Evolutionary conservation across 1,140 invertebrate genomes (phyloP), one percentile per base, ranked within the genome.

Genomic region (Lanistes nyassanus): DNA sequence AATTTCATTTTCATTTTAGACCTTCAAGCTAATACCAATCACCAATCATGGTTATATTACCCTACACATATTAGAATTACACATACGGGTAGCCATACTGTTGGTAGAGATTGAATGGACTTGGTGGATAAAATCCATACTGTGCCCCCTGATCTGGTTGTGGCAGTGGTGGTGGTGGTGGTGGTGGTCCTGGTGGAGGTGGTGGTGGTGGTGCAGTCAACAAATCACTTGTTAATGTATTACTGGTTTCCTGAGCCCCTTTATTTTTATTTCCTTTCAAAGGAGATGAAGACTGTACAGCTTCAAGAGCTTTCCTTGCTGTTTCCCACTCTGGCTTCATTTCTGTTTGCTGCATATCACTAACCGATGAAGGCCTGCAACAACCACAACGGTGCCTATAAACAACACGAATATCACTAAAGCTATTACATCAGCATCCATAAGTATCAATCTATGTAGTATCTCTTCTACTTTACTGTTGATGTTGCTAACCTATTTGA

Each of bases 241-340:
- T 66, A 23, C 71, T 56, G 26, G 77, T 55, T 67, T 72, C 68
- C 37, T 67, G 71, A 31, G 55, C 68, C 34, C 65, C 65, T 62
- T 80, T 78, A 7, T 47, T 29, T 3, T n/a, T 65, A n/a, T 78
- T 78, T 31, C 76, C 76, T 42, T 67, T 69, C n/a, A 75, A 75
- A 29, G 69, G 64, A 51, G 67, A 75, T 64, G 71, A 69, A 19
- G 76, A 55, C 65, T 80, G 74, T 19, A 82, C 77, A 70, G 81
- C 80, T 66, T 85, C 82, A 21, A 85, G 74, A 0, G 82, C 82
- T 70, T 85, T 80, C 31, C 83, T 73, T 55, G 83, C 83, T 51
- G 79, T 80, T 62, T 81, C 82, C 83, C 83, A 85, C 75, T 85
- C 82, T 66, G 83, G 83, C 65, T 82, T 85, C 26, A 78, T 72